phyloP scores from a whole-genome alignment of 2,888 invertebrate species.

The Argyresthia albistria region DNA sequence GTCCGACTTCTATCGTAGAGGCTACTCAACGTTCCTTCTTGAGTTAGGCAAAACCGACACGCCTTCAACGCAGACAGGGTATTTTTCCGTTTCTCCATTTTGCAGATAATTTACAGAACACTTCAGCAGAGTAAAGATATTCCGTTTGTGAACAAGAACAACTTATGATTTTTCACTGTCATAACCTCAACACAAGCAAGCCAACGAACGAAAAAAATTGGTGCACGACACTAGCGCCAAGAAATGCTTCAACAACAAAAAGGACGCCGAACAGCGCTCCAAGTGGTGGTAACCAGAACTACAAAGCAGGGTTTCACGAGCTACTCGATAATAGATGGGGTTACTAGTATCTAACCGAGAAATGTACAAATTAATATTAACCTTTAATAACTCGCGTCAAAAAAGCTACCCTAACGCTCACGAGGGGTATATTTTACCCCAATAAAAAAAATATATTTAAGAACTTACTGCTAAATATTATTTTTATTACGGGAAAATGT shows the following conservation, averaged over 20 bases:
- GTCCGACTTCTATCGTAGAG: constrained; percentile 75
- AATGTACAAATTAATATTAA: too few relatives aligned
- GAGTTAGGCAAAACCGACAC: constrained; percentile 82
- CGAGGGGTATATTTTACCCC: too few relatives aligned
- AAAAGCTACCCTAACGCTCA: too few relatives aligned
- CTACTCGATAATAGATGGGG: too few relatives aligned
- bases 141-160: background rate
- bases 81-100: constrained; percentile 75
- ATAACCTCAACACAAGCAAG: constrained; percentile 7
- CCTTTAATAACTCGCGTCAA: too few relatives aligned
- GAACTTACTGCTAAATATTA: too few relatives aligned
- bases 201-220: background rate
- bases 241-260: background rate
- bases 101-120: constrained; percentile 10
- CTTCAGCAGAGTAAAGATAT: background rate
- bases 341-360: too few relatives aligned
- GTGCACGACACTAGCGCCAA: background rate
- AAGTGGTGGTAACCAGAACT: constrained; percentile 1
- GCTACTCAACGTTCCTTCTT: constrained; percentile 74
- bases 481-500: too few relatives aligned
- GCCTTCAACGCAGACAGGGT: constrained; percentile 75
- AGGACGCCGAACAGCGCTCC: background rate
- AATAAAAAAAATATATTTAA: too few relatives aligned
- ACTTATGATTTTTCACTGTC: background rate
- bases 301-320: background rate